These are phyloP conservation scores for Papilio gigon DNA, from an alignment of 2,888 invertebrate genomes.

Conservation along the genomic window DNA sequence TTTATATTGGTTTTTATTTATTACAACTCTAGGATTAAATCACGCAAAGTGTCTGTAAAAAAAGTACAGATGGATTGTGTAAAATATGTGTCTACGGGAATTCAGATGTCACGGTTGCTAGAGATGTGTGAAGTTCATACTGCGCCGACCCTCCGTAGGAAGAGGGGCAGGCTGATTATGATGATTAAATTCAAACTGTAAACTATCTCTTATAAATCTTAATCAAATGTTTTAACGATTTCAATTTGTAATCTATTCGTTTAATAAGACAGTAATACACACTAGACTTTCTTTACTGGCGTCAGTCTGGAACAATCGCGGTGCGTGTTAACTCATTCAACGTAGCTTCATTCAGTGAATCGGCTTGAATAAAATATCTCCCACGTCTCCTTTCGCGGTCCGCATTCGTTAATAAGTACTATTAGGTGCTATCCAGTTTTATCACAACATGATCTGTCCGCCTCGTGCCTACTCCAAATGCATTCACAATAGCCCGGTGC, in stretches of 20 bases:
- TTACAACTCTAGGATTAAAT: not conserved
- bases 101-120: no score
- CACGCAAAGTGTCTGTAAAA: not conserved
- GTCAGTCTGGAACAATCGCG: slow-evolving; percentile 28
- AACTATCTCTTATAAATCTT: not conserved
- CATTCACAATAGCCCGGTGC: slow-evolving; percentile 35
- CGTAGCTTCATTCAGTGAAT: slow-evolving; percentile 42
- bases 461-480: slow-evolving; percentile 40
- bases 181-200: no score
- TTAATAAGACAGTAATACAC: not conserved
- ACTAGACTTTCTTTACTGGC: slow-evolving; percentile 20
- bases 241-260: not conserved
- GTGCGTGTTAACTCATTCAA: slow-evolving; percentile 35
- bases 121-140: no score
- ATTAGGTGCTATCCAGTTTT: slow-evolving; percentile 48
- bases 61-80: no score
- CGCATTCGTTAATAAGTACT: slow-evolving; percentile 42
- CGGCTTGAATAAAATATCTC: slow-evolving; percentile 43
- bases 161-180: no score
- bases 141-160: no score
- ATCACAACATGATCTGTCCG: slow-evolving; percentile 44
- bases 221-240: not conserved
- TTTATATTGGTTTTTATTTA: not conserved
- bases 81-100: no score
- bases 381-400: slow-evolving; percentile 41